Conservation (phyloP, 2,888 invertebrate genomes). For the Drosophila koepferae region DNA sequence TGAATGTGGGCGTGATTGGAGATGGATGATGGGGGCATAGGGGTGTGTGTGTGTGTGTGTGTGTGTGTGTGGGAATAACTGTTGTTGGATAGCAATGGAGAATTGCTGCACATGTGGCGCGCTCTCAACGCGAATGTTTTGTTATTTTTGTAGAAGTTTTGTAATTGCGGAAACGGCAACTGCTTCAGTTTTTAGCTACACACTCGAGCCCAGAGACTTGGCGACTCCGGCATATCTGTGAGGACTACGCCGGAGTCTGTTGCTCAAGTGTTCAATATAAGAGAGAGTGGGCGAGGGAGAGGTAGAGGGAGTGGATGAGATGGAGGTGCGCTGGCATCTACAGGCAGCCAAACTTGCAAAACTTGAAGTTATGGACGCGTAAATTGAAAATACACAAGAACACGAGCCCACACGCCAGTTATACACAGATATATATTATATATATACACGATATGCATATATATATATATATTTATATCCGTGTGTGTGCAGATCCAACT, state of each 20-base stretch:
- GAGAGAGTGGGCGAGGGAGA: slow-evolving; percentile 28
- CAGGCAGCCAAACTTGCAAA: slow-evolving; percentile 69
- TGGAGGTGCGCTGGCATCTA: background rate
- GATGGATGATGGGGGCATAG: background rate
- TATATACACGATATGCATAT: slow-evolving; percentile 8
- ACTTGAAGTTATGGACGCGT: slow-evolving; percentile 80
- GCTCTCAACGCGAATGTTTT: slow-evolving; percentile 69
- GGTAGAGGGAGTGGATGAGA: background rate
- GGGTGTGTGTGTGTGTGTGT: background rate
- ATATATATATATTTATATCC: background rate
- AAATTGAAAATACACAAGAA: slow-evolving; percentile 79
- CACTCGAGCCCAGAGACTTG: slow-evolving; percentile 37
- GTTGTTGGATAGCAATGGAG: background rate
- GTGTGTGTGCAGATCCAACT: slow-evolving; percentile 5
- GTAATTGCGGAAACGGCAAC: slow-evolving; percentile 79
- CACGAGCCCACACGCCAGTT: slow-evolving; percentile 31
- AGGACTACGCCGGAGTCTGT: slow-evolving; percentile 38
- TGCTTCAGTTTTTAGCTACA: slow-evolving; percentile 50
- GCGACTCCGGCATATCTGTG: slow-evolving; percentile 24
- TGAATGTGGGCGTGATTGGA: background rate
- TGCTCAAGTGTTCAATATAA: slow-evolving; percentile 76
- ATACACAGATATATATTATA: background rate
- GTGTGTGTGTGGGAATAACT: background rate
- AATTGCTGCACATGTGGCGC: slow-evolving; percentile 67
- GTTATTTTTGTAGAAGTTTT: slow-evolving; percentile 79